These are phyloP conservation scores for Orchesella cincta DNA, from an alignment of 1,140 invertebrate genomes.

Conservation along the genomic window DNA sequence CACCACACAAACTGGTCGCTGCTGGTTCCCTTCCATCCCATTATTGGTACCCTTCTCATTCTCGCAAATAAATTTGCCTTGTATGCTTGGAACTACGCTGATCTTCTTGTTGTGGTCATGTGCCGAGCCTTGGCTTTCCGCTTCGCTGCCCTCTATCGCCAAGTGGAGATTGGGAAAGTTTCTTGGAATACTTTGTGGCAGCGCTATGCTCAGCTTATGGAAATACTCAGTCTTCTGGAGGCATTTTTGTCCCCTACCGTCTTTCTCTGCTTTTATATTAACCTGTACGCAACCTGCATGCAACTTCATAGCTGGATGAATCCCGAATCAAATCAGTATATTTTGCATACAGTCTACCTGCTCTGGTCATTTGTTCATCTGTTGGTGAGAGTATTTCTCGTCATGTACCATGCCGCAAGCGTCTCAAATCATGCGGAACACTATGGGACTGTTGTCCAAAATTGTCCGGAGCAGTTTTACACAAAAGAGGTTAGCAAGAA, in stretches of 20 bases:
- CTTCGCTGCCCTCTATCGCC: slow-evolving; percentile 1
- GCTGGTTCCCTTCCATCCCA: background rate
- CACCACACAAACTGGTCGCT: background rate
- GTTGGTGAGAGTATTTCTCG: background rate
- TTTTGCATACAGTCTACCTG: background rate
- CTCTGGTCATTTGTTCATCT: background rate
- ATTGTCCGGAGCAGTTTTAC: too few species aligned
- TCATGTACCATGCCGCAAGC: background rate
- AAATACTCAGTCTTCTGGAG: background rate
- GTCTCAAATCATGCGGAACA: background rate
- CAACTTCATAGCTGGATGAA: background rate
- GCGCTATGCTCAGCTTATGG: background rate
- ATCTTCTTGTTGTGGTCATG: background rate
- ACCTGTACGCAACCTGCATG: background rate
- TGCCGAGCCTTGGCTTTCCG: background rate
- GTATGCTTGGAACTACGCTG: background rate
- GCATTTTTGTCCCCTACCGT: background rate
- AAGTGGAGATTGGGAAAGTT: too few species aligned
- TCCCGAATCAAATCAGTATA: background rate
- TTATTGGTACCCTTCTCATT: background rate
- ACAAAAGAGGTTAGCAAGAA: too few species aligned
- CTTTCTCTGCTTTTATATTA: background rate
- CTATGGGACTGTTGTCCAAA: background rate
- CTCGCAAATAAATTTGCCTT: background rate
- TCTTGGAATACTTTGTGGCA: background rate